Evolutionary conservation across 2,888 invertebrate genomes (phyloP).

Genomic region (Cryptophagus acutangulus): DNA sequence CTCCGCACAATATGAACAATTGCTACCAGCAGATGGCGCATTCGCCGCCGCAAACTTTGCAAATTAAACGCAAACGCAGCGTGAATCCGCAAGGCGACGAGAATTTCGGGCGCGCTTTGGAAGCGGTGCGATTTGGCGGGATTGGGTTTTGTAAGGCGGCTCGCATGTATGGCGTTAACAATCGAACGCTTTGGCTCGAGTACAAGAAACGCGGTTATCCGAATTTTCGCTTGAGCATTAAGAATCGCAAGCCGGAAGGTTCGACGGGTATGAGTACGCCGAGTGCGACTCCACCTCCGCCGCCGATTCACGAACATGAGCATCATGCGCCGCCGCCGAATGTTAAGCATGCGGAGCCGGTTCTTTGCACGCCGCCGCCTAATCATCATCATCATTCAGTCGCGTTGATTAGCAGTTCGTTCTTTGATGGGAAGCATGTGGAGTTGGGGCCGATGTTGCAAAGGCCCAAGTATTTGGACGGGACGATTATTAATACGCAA

Average conservation of each 20-base stretch:
- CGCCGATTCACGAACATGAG: not conserved
- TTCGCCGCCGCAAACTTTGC: conserved; percentile 47
- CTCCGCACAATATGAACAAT: conserved; percentile 26
- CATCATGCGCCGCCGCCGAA: conserved; percentile 39
- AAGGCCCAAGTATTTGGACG: conserved; percentile 41
- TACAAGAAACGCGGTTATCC: conserved; percentile 82
- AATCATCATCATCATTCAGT: conserved; percentile 50
- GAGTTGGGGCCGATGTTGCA: conserved; percentile 62
- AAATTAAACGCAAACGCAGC: conserved; percentile 66
- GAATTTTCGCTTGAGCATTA: conserved; percentile 72
- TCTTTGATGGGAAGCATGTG: conserved; percentile 66
- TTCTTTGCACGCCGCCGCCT: conserved; percentile 55
- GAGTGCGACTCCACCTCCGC: not conserved
- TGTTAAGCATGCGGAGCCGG: conserved; percentile 38
- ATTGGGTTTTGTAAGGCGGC: conserved; percentile 85
- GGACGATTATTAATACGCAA: conserved; percentile 30
- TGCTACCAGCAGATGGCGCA: conserved; percentile 38
- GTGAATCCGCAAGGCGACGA: conserved; percentile 79
- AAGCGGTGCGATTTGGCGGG: conserved; percentile 76
- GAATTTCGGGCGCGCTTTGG: conserved; percentile 74
- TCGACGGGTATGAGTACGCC: not conserved
- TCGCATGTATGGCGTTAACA: conserved; percentile 77
- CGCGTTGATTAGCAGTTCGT: conserved; percentile 58
- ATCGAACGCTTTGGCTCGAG: conserved; percentile 78
- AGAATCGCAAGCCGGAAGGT: conserved; percentile 63